Evolutionary conservation across 2,113 vertebrate species (phyloP).

Genomic region (Alaudala cheleensis): DNA sequence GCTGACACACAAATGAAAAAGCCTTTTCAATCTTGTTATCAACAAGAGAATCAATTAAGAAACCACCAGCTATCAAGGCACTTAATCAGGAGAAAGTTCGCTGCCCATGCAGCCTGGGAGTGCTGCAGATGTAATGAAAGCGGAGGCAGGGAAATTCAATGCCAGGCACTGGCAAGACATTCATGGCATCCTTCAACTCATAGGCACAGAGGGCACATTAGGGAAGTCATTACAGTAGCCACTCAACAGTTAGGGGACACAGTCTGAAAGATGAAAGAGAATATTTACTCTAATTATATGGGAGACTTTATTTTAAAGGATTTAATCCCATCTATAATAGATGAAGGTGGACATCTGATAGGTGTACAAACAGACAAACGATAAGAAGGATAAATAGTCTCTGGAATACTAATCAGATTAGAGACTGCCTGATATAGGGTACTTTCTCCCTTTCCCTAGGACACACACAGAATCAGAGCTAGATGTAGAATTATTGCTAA

Average conservation of each 20-base stretch:
- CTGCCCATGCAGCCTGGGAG: not conserved
- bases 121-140: not conserved
- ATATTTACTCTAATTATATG: conserved; percentile 32
- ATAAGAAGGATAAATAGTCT: conserved; percentile 1
- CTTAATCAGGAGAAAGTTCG: conserved; percentile 1
- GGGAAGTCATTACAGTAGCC: conserved; percentile 14
- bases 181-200: not conserved
- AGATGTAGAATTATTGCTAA: not conserved
- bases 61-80: not conserved
- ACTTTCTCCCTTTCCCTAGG: not conserved
- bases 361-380: not conserved
- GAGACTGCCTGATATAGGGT: not conserved
- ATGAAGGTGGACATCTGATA: conserved; percentile 43
- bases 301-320: conserved; percentile 46
- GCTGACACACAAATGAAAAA: conserved; percentile 63
- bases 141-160: not conserved
- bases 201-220: not conserved
- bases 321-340: conserved; percentile 48
- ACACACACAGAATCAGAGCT: not conserved
- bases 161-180: not conserved
- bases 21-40: conserved; percentile 8
- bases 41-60: conserved; percentile 34
- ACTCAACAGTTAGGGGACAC: not conserved
- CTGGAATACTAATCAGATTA: conserved; percentile 41
- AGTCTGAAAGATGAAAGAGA: conserved; percentile 40